A percentile compares a stretch with the other conserved stretches of the same genome.
phyloP scores from a whole-genome alignment of 2,888 invertebrate genomes.

The Apamea monoglypha region DNA sequence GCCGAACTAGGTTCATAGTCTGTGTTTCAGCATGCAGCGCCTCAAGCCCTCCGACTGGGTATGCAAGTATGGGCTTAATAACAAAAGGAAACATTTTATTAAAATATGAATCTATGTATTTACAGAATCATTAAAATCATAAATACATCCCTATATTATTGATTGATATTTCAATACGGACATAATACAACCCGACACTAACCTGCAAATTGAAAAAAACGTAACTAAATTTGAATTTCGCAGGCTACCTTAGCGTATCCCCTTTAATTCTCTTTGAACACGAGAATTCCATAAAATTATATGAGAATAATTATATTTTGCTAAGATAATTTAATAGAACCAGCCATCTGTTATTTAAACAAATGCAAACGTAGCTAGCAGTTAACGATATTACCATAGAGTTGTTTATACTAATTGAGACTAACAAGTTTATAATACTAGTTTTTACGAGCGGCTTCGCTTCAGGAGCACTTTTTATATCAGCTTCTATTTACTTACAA shows the following conservation, averaged over 20 bases:
- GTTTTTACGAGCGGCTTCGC: constrained; percentile 57
- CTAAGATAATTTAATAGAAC: constrained; percentile 35
- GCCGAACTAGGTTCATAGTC: too few relatives aligned
- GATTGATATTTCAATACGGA: too few relatives aligned
- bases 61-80: too few relatives aligned
- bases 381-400: constrained; percentile 52
- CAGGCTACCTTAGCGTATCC: not conserved
- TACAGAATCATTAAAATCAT: not conserved
- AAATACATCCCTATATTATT: not conserved
- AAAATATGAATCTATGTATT: not conserved
- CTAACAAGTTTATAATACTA: constrained; percentile 64
- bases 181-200: not conserved
- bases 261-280: constrained; percentile 9
- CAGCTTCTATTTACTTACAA: constrained; percentile 45
- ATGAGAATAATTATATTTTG: constrained; percentile 21
- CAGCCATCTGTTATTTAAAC: constrained; percentile 47
- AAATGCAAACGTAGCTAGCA: constrained; percentile 43
- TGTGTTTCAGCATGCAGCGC: too few relatives aligned
- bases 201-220: not conserved
- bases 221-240: not conserved
- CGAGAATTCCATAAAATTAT: not conserved
- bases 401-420: constrained; percentile 63
- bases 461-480: constrained; percentile 52
- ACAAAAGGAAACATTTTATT: too few relatives aligned
- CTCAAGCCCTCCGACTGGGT: too few relatives aligned